Base-by-base conservation (phyloP, 1,140 invertebrate genomes). In the Drosophila obscura region DNA sequence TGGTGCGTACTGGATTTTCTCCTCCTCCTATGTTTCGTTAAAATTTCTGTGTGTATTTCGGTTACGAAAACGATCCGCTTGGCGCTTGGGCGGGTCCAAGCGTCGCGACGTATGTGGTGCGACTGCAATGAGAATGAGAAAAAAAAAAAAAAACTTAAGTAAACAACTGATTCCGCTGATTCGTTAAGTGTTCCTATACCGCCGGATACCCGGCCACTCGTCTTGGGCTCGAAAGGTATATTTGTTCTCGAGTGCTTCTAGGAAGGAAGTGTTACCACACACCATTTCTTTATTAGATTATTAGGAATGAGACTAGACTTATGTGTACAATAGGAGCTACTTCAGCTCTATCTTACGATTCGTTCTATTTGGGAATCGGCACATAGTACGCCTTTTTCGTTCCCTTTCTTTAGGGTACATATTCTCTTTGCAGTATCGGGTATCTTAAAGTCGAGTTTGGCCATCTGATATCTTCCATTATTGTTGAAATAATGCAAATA, bases 101-200 rank as follows among this genome's bases (percentile, higher is more conserved):
- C 48, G 45, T 44, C 41, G 41, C 48, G 35, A 61, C 79, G 63
- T 39, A 41, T 56, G 59, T 58, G 63, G 22, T 52, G 49, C 44
- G 60, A 85, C 80, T 84, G 50, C 52, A 74, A 74, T 75, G 45
- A 74, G 61, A 74, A 49, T 50, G 19, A 19, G 19, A 19, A 19
- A 19, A 16, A 16, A 16, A 16, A 19, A 66, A 15, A 6, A 26
- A 57, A 57, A 69, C 57, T 41, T 43, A 43, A 43, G 66, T 35
- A 69, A 69, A 58, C 50, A 68, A 69, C 22, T 69, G 64, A 69
- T 69, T 69, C 66, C 41, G 51, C 44, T 66, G 71, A 59, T 74
- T 74, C 58, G 71, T 74, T 48, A 74, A 74, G 69, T 74, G 61
- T 49, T 44, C 16, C 31, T 16, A 41, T 16, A 43, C 26, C n/a